These are phyloP conservation scores for Mobula hypostoma DNA, from an alignment of 2,113 vertebrate species.

Conservation along the genomic window DNA sequence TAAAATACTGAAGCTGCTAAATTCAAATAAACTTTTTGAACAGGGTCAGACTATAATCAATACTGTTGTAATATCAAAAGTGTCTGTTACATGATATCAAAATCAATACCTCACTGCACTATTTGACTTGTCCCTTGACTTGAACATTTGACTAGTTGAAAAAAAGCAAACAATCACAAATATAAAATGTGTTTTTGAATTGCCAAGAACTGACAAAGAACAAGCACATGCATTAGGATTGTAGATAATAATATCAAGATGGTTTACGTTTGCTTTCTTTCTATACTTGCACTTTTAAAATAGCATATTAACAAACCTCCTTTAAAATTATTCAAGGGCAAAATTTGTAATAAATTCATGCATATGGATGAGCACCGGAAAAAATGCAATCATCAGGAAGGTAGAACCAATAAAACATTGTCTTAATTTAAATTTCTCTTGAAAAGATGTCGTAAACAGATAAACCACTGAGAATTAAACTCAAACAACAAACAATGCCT, in stretches of 20 bases:
- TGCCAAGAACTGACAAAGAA: constrained; percentile 7
- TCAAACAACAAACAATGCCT: not conserved
- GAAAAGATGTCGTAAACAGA: not conserved
- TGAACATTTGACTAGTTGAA: not conserved
- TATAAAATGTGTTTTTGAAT: not conserved
- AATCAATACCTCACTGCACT: not conserved
- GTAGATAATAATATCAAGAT: not conserved
- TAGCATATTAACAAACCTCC: not conserved
- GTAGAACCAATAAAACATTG: not conserved
- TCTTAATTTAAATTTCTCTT: not conserved
- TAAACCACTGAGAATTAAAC: not conserved
- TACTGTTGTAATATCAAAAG: constrained; percentile 34
- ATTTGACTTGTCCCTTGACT: not conserved
- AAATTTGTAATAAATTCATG: not conserved
- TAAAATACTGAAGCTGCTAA: constrained; percentile 36
- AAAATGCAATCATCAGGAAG: not conserved
- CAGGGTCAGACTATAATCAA: constrained; percentile 34
- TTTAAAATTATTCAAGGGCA: not conserved
- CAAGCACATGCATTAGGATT: not conserved
- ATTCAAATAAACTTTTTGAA: constrained; percentile 35
- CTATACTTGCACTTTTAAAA: not conserved
- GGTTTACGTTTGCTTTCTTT: not conserved
- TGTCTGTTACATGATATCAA: constrained; percentile 36
- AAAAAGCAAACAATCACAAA: not conserved
- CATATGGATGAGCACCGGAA: not conserved